Evolutionary conservation across 2,797 vertebrate species (phyloP), one percentile per base, ranked within the genome.

Genomic region (Myripristis murdjan): DNA sequence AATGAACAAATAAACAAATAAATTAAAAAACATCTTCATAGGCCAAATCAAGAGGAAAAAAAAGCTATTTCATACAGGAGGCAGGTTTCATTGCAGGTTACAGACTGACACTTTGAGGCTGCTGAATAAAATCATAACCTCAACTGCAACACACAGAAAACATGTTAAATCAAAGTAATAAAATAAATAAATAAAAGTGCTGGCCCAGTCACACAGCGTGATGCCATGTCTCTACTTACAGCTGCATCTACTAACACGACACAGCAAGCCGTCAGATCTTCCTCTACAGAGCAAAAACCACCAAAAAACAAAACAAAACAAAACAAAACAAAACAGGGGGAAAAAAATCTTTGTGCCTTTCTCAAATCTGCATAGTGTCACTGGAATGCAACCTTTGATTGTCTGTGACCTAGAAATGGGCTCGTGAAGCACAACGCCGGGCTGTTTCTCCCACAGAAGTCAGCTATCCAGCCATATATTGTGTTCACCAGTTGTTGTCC

Each of bases 401-500:
- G 15, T 56, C 4, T 51, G 60, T 37, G n/a, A 56, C 55, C 20
- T 56, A 63, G 46, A 55, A 53, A 67, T 39, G 23, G 46, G 46
- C 52, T 62, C 57, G 31, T 46, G n/a, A 51, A 69, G 52, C 70
- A 58, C 37, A 61, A 57, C 46, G 57, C 18, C 22, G 9, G 11
- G 22, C 48, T 26, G 31, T 39, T 14, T 37, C 49, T 65, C 48
- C 28, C 6, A 0, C 4, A 20, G 49, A 37, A 26, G 69, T 64
- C 7, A 44, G 20, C n/a, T 11, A 6, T 52, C 31, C 10, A 54
- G 51, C 48, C 5, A 15, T 35, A 41, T 23, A 6, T 23, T 37
- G 10, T 22, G 18, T 12, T n/a, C 0, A 11, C 2, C 49, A 5
- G 11, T 58, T 44, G 31, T 72, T 28, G n/a, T 70, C 41, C 41